Percentiles rank a stretch among this genome's conserved stretches.
phyloP scores from a whole-genome alignment of 2,888 invertebrate genomes.

The Euplagia quadripunctaria region DNA sequence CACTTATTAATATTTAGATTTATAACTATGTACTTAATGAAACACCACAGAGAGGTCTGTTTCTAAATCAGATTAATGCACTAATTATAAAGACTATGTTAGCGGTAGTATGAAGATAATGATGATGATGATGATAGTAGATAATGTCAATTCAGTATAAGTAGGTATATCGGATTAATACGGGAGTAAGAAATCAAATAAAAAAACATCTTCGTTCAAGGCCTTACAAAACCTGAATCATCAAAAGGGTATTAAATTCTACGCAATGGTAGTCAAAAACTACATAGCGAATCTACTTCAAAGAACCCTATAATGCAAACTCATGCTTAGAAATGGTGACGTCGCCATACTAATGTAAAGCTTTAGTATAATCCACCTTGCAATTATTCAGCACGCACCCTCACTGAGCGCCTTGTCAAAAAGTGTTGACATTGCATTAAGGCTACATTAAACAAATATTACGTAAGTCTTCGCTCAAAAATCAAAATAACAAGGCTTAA shows the following conservation, averaged over 20 bases:
- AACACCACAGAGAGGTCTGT: too few relatives aligned
- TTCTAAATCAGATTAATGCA: too few relatives aligned
- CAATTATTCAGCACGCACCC: conserved; percentile 16
- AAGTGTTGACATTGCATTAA: conserved; percentile 55
- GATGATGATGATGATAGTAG: too few relatives aligned
- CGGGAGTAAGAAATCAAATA: not conserved
- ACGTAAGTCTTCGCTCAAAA: conserved; percentile 37
- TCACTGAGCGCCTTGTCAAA: conserved; percentile 33
- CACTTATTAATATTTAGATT: too few relatives aligned
- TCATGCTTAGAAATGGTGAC: conserved; percentile 8
- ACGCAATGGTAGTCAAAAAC: not conserved
- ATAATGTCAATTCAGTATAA: too few relatives aligned
- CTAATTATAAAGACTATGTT: too few relatives aligned
- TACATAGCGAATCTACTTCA: not conserved
- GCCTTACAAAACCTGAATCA: not conserved
- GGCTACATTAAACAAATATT: conserved; percentile 30
- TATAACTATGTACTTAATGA: too few relatives aligned
- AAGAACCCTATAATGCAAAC: not conserved
- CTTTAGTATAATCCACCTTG: conserved; percentile 14
- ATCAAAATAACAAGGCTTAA: conserved; percentile 62
- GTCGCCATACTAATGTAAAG: conserved; percentile 17
- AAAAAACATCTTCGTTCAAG: not conserved
- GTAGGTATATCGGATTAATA: too few relatives aligned
- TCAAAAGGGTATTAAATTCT: not conserved
- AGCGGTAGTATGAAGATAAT: too few relatives aligned